A percentile compares a stretch with the other conserved stretches of the same genome.
These are phyloP conservation scores for Helicoverpa armigera DNA, from an alignment of 1,140 invertebrate species.

Conservation along the genomic window DNA sequence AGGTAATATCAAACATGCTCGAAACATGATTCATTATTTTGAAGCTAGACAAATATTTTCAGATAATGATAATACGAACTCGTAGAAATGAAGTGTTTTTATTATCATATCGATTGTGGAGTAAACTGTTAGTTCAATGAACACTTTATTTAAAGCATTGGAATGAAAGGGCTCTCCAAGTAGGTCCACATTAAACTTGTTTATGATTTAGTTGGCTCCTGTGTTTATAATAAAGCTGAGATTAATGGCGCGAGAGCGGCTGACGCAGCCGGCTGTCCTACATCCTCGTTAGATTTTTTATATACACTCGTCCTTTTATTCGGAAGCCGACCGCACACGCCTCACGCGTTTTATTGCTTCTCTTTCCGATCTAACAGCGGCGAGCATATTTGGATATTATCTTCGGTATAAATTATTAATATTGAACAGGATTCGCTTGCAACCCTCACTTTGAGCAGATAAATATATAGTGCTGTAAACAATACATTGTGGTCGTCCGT, in stretches of 20 bases:
- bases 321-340: constrained; percentile 68
- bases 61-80: background rate
- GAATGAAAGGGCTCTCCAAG: constrained; percentile 57
- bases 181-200: constrained; percentile 71
- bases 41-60: background rate
- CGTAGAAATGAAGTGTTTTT: constrained; percentile 4
- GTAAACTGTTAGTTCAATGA: constrained; percentile 36
- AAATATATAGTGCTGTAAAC: constrained; percentile 33
- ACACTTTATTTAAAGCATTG: constrained; percentile 54
- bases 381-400: constrained; percentile 55
- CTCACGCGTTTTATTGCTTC: constrained; percentile 73
- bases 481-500: constrained; percentile 42
- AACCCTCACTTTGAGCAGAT: background rate
- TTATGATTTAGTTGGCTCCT: constrained; percentile 78
- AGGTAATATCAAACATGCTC: background rate
- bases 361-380: constrained; percentile 61
- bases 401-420: constrained; percentile 56
- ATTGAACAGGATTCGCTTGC: background rate
- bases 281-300: constrained; percentile 76
- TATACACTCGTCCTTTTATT: constrained; percentile 70
- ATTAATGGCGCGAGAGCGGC: constrained; percentile 72
- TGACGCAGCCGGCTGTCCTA: constrained; percentile 62
- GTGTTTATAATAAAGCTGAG: constrained; percentile 82
- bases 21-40: too few relatives aligned
- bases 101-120: constrained; percentile 3